A percentile compares a stretch with the other conserved stretches of the same genome.
These are phyloP conservation scores for Hylaeus volcanicus DNA, from an alignment of 1,140 invertebrate genomes.

Conservation along the genomic window DNA sequence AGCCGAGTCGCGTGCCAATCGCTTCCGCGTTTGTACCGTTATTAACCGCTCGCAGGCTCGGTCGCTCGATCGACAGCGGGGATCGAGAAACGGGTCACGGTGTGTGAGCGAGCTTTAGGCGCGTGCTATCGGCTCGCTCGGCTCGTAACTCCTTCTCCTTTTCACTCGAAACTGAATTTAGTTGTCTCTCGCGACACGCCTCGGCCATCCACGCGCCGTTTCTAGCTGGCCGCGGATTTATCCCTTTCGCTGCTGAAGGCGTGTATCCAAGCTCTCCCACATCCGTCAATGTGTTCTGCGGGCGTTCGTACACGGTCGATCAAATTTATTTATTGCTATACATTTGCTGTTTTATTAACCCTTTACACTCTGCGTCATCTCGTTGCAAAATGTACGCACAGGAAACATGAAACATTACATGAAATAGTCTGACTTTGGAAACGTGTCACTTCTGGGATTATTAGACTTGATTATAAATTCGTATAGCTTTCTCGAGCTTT, in stretches of 20 bases:
- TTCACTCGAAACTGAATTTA: constrained; percentile 44
- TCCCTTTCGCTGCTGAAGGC: neutral
- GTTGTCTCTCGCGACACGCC: constrained; percentile 46
- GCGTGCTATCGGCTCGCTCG: constrained; percentile 4
- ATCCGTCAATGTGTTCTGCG: too few species aligned
- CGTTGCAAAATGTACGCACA: too few species aligned
- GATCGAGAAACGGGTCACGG: constrained; percentile 47
- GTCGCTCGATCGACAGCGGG: constrained; percentile 32
- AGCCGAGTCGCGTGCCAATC: constrained; percentile 72
- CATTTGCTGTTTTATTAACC: too few species aligned
- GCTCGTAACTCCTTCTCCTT: constrained; percentile 35
- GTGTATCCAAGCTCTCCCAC: too few species aligned
- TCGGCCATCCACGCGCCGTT: constrained; percentile 4
- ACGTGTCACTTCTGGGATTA: too few species aligned
- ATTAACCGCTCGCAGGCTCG: constrained; percentile 52
- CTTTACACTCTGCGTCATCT: too few species aligned
- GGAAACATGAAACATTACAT: too few species aligned
- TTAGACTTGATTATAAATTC: too few species aligned
- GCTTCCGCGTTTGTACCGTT: constrained; percentile 75
- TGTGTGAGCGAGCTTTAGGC: constrained; percentile 28
- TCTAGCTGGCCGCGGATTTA: constrained; percentile 20
- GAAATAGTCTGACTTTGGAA: too few species aligned
- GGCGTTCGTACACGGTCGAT: too few species aligned
- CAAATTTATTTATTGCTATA: too few species aligned
- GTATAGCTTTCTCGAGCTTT: too few species aligned